Evolutionary conservation across 2,113 vertebrate species (phyloP), one percentile per base, ranked within the genome.

Genomic region (Aphelocoma coerulescens): DNA sequence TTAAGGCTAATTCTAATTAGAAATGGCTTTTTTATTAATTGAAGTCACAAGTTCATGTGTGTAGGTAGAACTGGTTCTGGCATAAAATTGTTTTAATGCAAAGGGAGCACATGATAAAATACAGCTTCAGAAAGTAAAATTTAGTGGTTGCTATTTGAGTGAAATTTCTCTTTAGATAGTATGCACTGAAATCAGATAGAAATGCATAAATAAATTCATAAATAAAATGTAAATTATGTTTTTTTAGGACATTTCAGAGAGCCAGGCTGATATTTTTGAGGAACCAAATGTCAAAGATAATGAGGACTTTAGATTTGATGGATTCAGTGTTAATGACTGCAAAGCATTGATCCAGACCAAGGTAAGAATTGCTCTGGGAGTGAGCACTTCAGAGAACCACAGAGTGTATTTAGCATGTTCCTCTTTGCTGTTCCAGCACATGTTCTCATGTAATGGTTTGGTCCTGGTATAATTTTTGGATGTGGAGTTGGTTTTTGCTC

Each of bases 291-390:
- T 75, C 61, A 77, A 54, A 75, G 93, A 95, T 35, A 85, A 85
- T 1, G 89, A 96, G 32, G 94, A 96, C 7, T 77, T 85, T 8
- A 33, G 57, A 32, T 67, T 84, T 69, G 92, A 87, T 54, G 77
- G 93, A 48, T 89, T 95, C 74, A 69, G 4, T 62, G 72, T 95
- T 24, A 95, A 67, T 33, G 91, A 59, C 46, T 98, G 97, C 85
- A 95, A 94, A 92, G 52, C 94, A 51, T 65, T 97, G 87, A 97
- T 98, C 78, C 98, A 97, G 96, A 98, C 98, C 68, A 97, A 97
- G 97, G 98, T 98, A 95, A 96, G 95, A 32, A 13, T 13, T 58
- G 32, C 39, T 54, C 35, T 61, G 43, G 21, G 82, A 51, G 17
- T 22, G 61, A 59, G 26, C 9, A 17, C 32, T 41, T 21, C 23